Base-by-base conservation (phyloP, 2,797 vertebrate species). In the Valencia hispanica region DNA sequence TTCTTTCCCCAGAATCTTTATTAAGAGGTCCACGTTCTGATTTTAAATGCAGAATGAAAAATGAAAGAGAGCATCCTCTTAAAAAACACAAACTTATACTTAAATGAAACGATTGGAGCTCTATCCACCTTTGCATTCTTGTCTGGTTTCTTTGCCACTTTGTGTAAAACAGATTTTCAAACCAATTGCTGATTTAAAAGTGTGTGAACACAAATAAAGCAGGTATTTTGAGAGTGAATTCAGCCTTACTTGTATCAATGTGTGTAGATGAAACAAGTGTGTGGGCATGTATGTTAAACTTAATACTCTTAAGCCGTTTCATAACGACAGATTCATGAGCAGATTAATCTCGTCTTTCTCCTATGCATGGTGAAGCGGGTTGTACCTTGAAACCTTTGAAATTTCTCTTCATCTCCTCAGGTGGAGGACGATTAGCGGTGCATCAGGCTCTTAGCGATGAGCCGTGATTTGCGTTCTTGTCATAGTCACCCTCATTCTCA, bases 231-330 rank as follows among this genome's bases (percentile, higher is more conserved):
- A 66, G 47, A 50, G 17, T 17, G 12, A 75, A 53, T 8, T 0
- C 39, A 66, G 39, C 61, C 30, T 51, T 74, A 69, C 36, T 79
- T 82, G n/a, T 53, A 63, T 69, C 17, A 22, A 61, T 65, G 65
- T 70, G 48, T 47, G 70, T 66, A 18, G 43, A 25, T 68, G 65
- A 48, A 51, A 25, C 70, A 57, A 66, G 39, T 47, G 34, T 68
- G 43, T 78, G 41, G 68, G 68, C 72, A 48, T 74, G 78, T 72
- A 36, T 73, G 18, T 71, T 1, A 76, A 68, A 81, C 72, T 77
- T 90, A 86, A 92, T 83, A 82, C 84, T 87, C 87, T 88, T 89
- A 89, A 90, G 5, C 79, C 74, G 84, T 92, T 93, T 92, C 85
- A 89, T 87, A 88, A 91, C 82, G 86, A 79, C 73, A 77, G 84